Evolutionary conservation across 1,140 invertebrate species (phyloP).

Genomic region (Leptinotarsa lineolata): DNA sequence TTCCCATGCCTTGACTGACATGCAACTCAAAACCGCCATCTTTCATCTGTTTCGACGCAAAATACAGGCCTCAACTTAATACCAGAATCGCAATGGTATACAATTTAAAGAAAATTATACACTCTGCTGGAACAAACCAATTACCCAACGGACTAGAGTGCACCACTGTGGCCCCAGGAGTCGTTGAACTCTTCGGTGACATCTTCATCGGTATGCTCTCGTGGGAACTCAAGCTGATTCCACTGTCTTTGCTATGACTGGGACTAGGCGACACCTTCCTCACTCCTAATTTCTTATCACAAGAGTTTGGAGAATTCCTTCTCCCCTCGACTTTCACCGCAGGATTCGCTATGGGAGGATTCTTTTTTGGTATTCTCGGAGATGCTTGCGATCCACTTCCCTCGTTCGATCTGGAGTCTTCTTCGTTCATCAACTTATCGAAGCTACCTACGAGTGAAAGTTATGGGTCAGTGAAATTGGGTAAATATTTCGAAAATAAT

Average conservation of each 20-base stretch:
- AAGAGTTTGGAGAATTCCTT: slow-evolving; percentile 64
- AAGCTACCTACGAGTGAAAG: slow-evolving; percentile 57
- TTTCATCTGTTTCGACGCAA: no score
- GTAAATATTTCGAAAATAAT: no score
- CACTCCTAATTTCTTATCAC: slow-evolving; percentile 56
- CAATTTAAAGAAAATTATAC: no score
- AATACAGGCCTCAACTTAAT: no score
- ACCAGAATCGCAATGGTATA: no score
- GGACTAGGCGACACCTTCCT: slow-evolving; percentile 58
- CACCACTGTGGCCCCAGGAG: slow-evolving; percentile 55
- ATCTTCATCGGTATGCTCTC: slow-evolving; percentile 57
- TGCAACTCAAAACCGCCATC: no score
- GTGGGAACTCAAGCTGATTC: slow-evolving; percentile 15
- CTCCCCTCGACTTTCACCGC: slow-evolving; percentile 65
- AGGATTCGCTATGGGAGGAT: slow-evolving; percentile 45
- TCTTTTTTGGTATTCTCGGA: slow-evolving; percentile 61
- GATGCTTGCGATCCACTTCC: slow-evolving; percentile 62
- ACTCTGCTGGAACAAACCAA: background rate
- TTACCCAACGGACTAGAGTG: slow-evolving; percentile 58
- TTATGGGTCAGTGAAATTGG: no score
- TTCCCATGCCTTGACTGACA: no score
- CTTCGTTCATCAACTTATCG: slow-evolving; percentile 73
- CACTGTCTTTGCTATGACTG: slow-evolving; percentile 40
- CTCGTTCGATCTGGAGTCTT: slow-evolving; percentile 73
- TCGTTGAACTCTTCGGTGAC: slow-evolving; percentile 49